Evolutionary conservation across 2,888 invertebrate species (phyloP), one percentile per base, ranked within the genome.

Genomic region (Magallana nippona): DNA sequence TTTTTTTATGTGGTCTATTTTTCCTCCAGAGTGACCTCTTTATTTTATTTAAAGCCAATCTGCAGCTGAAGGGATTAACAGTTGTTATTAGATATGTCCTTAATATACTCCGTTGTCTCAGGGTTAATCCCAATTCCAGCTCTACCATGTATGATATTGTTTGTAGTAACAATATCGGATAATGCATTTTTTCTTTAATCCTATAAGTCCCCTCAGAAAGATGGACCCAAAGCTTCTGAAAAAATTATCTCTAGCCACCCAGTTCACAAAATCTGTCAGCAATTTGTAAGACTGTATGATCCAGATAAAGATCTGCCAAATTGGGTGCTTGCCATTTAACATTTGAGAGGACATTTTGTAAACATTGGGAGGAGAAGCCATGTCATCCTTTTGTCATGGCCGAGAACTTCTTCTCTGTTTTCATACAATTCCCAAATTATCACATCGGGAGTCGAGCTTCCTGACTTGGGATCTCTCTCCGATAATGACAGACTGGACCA

Each of bases 401-500:
- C 32, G 32, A 71, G 71, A 22, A 2, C 27, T 27, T 71, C 27
- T 71, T 71, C 71, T 71, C 27, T 2, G 71, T 27, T 27, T 27
- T 71, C 71, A 71, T 71, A 27, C 71, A 71, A 32, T 71, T 71
- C 32, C 71, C 71, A 27, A 71, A 71, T 71, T 71, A 71, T 22
- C 71, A 71, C 71, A 71, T 71, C 27, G 71, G 27, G 71, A 13
- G 71, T 15, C 27, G 71, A 15, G 27, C 15, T 71, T 22, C 27
- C 15, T 27, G 15, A 22, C 32, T 15, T 27, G 27, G 71, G 71
- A 71, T 22, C 62, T n/a, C 19, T 62, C 19, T n/a, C 71, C 5
- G 32, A 71, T 71, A 32, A 71, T 71, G 71, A 71, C 15, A 11
- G 71, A 22, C 71, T 71, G 32, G 22, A 71, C 71, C 32, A 71